Evolutionary conservation across 2,797 vertebrate species (phyloP).

Genomic region (Mormyrus hasselquistii): DNA sequence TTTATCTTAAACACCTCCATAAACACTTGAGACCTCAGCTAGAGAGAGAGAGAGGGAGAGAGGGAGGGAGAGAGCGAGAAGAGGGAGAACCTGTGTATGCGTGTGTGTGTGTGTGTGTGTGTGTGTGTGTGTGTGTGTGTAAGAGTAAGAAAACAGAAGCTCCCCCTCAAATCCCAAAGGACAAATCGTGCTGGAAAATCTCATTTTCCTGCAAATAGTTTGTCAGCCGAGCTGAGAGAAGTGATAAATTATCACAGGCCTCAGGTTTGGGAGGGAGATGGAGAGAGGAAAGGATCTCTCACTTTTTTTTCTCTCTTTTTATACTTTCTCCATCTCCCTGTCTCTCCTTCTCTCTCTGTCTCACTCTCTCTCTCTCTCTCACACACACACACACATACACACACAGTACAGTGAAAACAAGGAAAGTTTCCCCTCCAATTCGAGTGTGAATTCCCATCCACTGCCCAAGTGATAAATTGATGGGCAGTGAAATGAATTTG

Average conservation of each 20-base stretch:
- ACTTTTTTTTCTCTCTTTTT: constrained; percentile 43
- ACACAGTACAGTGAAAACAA: constrained; percentile 36
- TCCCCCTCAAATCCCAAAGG: constrained; percentile 81
- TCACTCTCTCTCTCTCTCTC: not conserved
- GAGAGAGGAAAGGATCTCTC: constrained; percentile 51
- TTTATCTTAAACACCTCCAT: constrained; percentile 83
- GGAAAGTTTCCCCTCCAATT: constrained; percentile 61
- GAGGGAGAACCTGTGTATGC: constrained; percentile 18
- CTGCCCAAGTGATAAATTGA: constrained; percentile 66
- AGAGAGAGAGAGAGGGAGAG: constrained; percentile 27
- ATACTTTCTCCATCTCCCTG: constrained; percentile 15
- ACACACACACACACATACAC: constrained; percentile 12
- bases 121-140: constrained; percentile 37
- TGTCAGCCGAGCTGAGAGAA: constrained; percentile 87
- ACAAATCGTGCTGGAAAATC: constrained; percentile 85
- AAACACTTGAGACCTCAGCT: constrained; percentile 72
- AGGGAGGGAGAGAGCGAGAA: constrained; percentile 10
- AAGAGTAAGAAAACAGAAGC: constrained; percentile 64
- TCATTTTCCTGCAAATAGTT: constrained; percentile 96
- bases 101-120: constrained; percentile 29
- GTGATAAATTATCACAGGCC: constrained; percentile 87
- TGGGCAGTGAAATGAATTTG: constrained; percentile 72
- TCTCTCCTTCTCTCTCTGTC: not conserved
- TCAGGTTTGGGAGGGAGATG: constrained; percentile 64
- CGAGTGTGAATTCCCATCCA: constrained; percentile 62